Base-by-base conservation (phyloP, 2,888 invertebrate genomes). In the Thecocarcelia acutangulata region DNA sequence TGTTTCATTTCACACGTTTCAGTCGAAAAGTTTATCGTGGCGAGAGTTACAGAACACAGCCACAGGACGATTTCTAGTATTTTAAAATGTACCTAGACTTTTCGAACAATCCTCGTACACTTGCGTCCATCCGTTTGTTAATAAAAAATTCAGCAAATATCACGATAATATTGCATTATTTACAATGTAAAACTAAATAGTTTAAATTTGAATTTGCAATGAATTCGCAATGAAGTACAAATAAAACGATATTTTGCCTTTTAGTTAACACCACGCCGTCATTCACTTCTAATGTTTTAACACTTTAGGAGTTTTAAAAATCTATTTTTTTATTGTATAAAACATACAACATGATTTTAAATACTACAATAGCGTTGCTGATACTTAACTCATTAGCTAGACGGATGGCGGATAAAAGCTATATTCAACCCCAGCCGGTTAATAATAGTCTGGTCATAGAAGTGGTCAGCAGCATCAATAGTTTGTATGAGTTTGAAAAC, bases 401-500 rank as follows among this genome's bases (percentile, higher is more conserved):
- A 37, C 19, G 58, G 11, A 2, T 15, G 17, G 5, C 52, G 12
- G 77, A 76, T 44, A 15, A 40, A 48, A 80, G 75, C 0, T 24
- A 46, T 52, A 11, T 66, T n/a, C 68, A 44, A 50, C 83, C 76
- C 3, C 80, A 84, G 13, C 44, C 56, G 48, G 76, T 87, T 1
- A 84, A 85, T 46, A 84, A 70, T 6, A 74, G 61, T 0, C 86
- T 88, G 40, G 61, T 87, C 0, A 69, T 88, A 3, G 73, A 87
- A 2, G 33, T 88, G 6, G 40, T 88, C n/a, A 44, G 40, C 1
- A 75, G 80, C 13, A 69, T 88, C 17, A 69, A 87, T 46, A 63
- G 81, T 3, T 17, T 84, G 12, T 84, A 86, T 52, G 68, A 83
- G 3, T 88, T 89, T 15, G 85, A 84, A 56, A 89, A 87, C 63